phyloP scores from a whole-genome alignment of 2,888 invertebrate genomes.

The Chirona hameri region DNA sequence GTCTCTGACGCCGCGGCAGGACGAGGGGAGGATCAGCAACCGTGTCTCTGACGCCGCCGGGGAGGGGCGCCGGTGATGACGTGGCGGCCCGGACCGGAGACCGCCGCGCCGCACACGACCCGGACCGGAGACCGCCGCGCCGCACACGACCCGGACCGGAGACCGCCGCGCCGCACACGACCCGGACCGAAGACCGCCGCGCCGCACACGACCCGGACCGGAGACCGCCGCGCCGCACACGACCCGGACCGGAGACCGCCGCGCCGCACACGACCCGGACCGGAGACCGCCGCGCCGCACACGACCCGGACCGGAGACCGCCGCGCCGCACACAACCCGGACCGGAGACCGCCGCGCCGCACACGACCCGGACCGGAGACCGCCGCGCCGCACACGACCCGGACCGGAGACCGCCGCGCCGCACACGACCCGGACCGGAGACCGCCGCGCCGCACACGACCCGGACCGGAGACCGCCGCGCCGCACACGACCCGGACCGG shows the following conservation, averaged over 20 bases:
- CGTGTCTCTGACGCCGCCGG: no score
- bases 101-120: background rate
- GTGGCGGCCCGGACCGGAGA: background rate
- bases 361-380: background rate
- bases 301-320: background rate
- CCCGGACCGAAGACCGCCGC: background rate
- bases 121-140: background rate
- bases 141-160: background rate
- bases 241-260: background rate
- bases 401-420: background rate
- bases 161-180: background rate
- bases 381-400: background rate
- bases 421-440: background rate
- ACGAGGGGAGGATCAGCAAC: no score
- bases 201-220: background rate
- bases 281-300: constrained; percentile 3
- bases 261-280: background rate
- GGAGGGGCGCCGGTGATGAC: background rate
- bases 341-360: background rate
- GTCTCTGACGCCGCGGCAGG: no score
- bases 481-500: background rate
- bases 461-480: background rate
- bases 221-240: background rate
- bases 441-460: background rate
- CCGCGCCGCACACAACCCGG: background rate